These are phyloP conservation scores for Odontophorus gujanensis DNA, from an alignment of 2,113 vertebrate species.

Conservation along the genomic window DNA sequence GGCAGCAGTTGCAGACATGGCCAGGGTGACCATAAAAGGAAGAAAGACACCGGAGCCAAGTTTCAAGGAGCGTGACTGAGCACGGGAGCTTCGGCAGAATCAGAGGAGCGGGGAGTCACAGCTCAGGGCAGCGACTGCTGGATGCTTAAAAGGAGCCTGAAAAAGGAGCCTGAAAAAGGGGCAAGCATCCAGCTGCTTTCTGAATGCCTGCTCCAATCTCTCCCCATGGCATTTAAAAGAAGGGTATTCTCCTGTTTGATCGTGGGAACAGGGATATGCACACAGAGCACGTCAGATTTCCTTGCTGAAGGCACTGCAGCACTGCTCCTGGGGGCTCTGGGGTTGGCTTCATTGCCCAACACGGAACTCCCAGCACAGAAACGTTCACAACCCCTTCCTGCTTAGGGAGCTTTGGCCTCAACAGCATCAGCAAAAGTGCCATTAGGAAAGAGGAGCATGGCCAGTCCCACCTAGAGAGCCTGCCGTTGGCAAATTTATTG, in stretches of 20 bases:
- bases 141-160: background rate
- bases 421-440: background rate
- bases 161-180: background rate
- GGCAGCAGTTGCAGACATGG: slow-evolving; percentile 25
- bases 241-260: accelerated
- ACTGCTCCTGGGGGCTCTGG: background rate
- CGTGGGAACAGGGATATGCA: accelerated
- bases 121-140: background rate
- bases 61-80: background rate
- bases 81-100: background rate
- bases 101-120: background rate
- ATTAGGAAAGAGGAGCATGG: background rate
- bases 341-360: background rate
- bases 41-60: slow-evolving; percentile 36
- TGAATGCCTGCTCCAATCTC: background rate
- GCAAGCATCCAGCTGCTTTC: background rate
- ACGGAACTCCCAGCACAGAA: accelerated
- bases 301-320: background rate
- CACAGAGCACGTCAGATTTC: background rate
- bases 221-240: background rate
- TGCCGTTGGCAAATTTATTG: background rate
- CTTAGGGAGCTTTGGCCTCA: no score
- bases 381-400: background rate
- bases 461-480: background rate
- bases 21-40: slow-evolving; percentile 32